Conservation (phyloP, 2,888 invertebrate species). For the Zygaena filipendulae region DNA sequence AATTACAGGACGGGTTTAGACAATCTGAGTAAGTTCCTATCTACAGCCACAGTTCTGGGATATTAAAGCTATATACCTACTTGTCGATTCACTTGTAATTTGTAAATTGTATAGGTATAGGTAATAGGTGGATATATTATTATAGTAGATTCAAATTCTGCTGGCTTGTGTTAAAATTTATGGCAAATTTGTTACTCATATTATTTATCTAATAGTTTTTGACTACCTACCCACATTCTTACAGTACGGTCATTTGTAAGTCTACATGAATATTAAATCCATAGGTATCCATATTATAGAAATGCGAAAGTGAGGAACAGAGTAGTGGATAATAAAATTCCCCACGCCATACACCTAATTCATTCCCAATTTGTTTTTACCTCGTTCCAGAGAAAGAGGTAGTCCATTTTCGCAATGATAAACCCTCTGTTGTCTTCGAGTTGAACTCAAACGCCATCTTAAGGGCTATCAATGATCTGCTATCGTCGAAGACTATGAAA, state of each 20-base stretch:
- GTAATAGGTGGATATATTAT: too few relatives aligned
- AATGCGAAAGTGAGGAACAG: neutral
- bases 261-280: too few relatives aligned
- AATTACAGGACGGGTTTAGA: neutral
- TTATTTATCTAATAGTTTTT: too few relatives aligned
- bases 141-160: too few relatives aligned
- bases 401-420: slow-evolving; percentile 17
- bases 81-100: too few relatives aligned
- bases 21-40: neutral
- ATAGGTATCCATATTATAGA: neutral
- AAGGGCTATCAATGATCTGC: slow-evolving; percentile 12
- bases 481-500: slow-evolving; percentile 16
- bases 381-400: slow-evolving; percentile 23
- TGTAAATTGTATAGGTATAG: too few relatives aligned
- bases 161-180: too few relatives aligned
- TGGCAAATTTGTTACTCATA: too few relatives aligned
- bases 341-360: neutral
- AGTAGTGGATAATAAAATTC: neutral
- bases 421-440: slow-evolving; percentile 22
- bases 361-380: slow-evolving; percentile 1
- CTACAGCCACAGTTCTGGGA: too few relatives aligned
- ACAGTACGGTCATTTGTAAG: too few relatives aligned
- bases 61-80: too few relatives aligned
- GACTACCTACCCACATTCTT: too few relatives aligned
- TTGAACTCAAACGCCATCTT: slow-evolving; percentile 18